Conservation (phyloP, 2,797 vertebrate species). For the Ctenopoma multispine region DNA sequence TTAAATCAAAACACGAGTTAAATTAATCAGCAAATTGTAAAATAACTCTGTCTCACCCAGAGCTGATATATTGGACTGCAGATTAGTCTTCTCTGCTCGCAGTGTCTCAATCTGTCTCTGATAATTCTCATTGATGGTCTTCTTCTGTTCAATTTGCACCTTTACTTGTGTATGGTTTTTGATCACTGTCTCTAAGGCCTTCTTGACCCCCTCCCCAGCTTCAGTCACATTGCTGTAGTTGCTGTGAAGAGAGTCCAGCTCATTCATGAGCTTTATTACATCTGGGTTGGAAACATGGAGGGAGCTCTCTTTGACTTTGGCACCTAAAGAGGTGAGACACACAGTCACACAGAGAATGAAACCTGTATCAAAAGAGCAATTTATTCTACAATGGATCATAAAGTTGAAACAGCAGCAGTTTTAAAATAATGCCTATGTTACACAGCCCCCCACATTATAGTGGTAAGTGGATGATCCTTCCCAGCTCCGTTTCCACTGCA, state of each 20-base stretch:
- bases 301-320: conserved; percentile 5
- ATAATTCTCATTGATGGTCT: conserved; percentile 17
- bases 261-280: conserved; percentile 31
- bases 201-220: conserved; percentile 40
- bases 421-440: too few relatives aligned
- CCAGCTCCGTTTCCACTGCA: too few relatives aligned
- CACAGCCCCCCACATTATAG: too few relatives aligned
- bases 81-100: conserved; percentile 25
- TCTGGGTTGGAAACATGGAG: conserved; percentile 22
- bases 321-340: conserved; percentile 46
- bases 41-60: conserved; percentile 46
- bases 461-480: too few relatives aligned
- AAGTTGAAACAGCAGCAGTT: too few relatives aligned
- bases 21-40: too few relatives aligned
- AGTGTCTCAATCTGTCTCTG: conserved; percentile 37
- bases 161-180: conserved; percentile 18
- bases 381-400: too few relatives aligned
- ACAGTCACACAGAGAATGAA: not conserved
- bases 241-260: conserved; percentile 51
- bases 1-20: not conserved
- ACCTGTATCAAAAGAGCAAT: too few relatives aligned
- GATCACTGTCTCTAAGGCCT: not conserved
- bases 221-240: conserved; percentile 55
- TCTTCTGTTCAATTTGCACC: conserved; percentile 26
- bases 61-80: conserved; percentile 34